Evolutionary conservation across 1,140 invertebrate genomes (phyloP).

Genomic region (Drosophila ercepeae): DNA sequence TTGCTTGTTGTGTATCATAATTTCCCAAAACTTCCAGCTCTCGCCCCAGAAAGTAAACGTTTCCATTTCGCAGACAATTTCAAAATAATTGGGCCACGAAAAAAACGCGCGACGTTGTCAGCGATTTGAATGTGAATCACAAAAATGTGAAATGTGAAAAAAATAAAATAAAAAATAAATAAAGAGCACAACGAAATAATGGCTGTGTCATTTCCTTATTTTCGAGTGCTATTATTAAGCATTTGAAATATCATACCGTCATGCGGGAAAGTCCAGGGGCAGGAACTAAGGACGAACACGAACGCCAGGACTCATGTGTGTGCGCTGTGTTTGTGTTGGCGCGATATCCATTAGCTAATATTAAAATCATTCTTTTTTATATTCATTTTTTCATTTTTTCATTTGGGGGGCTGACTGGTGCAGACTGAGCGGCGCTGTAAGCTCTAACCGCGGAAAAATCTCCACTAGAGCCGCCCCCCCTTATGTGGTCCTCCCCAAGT

Average conservation of each 20-base stretch:
- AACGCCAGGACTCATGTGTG: slow-evolving; percentile 26
- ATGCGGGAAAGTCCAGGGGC: slow-evolving; percentile 55
- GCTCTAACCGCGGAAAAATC: slow-evolving; percentile 26
- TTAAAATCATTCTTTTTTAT: slow-evolving; percentile 75
- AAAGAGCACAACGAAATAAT: slow-evolving; percentile 41
- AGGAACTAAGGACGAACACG: slow-evolving; percentile 30
- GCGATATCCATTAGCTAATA: slow-evolving; percentile 81
- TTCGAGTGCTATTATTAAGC: slow-evolving; percentile 80
- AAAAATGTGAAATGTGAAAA: slow-evolving; percentile 16
- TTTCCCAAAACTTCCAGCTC: neutral
- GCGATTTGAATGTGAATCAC: slow-evolving; percentile 43
- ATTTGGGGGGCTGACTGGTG: slow-evolving; percentile 4
- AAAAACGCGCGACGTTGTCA: slow-evolving; percentile 52
- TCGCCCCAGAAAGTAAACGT: slow-evolving; percentile 54
- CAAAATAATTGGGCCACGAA: slow-evolving; percentile 72
- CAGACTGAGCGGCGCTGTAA: slow-evolving; percentile 69
- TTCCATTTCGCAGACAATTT: slow-evolving; percentile 74
- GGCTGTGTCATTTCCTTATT: slow-evolving; percentile 71
- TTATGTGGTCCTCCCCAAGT: neutral
- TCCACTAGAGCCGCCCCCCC: neutral
- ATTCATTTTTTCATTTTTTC: slow-evolving; percentile 22
- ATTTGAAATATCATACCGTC: slow-evolving; percentile 81
- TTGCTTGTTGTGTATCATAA: no score
- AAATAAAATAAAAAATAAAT: slow-evolving; percentile 57
- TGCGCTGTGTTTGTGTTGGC: slow-evolving; percentile 36